Evolutionary conservation across 2,797 vertebrate genomes (phyloP).

Genomic region (Molossus molossus): DNA sequence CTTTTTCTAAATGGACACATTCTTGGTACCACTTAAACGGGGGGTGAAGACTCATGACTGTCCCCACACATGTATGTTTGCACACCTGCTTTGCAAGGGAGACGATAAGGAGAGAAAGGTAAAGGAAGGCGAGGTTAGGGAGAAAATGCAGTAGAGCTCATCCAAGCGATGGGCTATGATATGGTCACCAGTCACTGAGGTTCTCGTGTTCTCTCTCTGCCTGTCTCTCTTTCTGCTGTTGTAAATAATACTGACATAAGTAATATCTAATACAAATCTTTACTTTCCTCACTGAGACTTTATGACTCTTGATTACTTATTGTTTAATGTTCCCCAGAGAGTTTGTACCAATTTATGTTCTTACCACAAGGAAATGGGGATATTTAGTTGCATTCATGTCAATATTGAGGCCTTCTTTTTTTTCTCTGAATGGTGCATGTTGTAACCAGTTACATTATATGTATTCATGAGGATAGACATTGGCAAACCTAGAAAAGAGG

Average conservation of each 20-base stretch:
- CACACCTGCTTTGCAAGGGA: not conserved
- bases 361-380: not conserved
- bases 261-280: not conserved
- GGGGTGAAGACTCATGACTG: not conserved
- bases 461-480: conserved; percentile 29
- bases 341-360: not conserved
- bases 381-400: not conserved
- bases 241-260: not conserved
- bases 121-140: not conserved
- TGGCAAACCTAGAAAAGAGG: conserved; percentile 31
- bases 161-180: not conserved
- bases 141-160: not conserved
- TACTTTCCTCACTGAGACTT: not conserved
- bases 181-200: not conserved
- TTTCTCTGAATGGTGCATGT: not conserved
- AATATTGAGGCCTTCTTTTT: not conserved
- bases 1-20: not conserved
- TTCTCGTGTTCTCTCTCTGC: not conserved
- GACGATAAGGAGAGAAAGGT: not conserved
- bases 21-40: not conserved
- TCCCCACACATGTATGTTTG: not conserved
- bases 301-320: not conserved
- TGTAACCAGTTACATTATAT: conserved; percentile 50
- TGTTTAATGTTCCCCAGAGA: conserved; percentile 18
- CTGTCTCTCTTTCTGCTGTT: not conserved